A percentile compares a stretch with the other conserved stretches of the same genome.
Evolutionary conservation across 2,888 invertebrate species (phyloP).

Genomic region (Lissocephala sabroskyi): DNA sequence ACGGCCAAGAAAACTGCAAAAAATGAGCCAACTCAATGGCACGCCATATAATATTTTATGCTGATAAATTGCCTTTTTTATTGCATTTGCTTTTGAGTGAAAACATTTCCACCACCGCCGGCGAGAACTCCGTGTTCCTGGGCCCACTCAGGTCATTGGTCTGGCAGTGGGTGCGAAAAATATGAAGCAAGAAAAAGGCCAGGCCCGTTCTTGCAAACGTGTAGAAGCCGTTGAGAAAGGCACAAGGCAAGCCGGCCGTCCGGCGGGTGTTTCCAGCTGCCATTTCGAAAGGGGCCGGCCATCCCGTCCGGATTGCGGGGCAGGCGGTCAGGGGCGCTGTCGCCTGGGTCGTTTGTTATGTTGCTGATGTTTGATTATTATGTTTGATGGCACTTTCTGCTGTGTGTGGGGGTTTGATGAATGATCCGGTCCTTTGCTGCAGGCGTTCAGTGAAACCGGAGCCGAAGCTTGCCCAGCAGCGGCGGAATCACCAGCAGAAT

Average conservation of each 20-base stretch:
- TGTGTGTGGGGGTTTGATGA: slow-evolving; percentile 42
- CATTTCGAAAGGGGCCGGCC: too few species aligned
- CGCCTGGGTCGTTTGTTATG: slow-evolving; percentile 56
- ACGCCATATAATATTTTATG: slow-evolving; percentile 66
- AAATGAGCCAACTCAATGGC: slow-evolving; percentile 61
- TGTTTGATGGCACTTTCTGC: slow-evolving; percentile 54
- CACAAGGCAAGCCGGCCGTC: slow-evolving; percentile 15
- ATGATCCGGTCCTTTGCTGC: slow-evolving; percentile 53
- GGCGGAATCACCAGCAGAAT: slow-evolving; percentile 9
- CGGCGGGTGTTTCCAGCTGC: slow-evolving; percentile 5
- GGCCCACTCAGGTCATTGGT: neutral
- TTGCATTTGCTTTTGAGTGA: slow-evolving; percentile 62
- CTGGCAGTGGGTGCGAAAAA: neutral
- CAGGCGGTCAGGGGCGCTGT: too few species aligned
- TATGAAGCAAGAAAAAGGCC: neutral
- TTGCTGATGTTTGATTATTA: slow-evolving; percentile 62
- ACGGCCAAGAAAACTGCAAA: slow-evolving; percentile 17
- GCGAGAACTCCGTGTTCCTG: neutral
- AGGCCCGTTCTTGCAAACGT: slow-evolving; percentile 22
- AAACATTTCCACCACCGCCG: slow-evolving; percentile 36
- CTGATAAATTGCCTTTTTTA: slow-evolving; percentile 63
- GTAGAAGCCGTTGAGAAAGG: slow-evolving; percentile 18
- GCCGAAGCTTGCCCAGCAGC: slow-evolving; percentile 19
- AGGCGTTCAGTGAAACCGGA: slow-evolving; percentile 42
- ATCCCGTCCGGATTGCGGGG: slow-evolving; percentile 14